Percentiles rank a stretch among this genome's conserved stretches.
phyloP scores from a whole-genome alignment of 2,797 vertebrate species.

The Micrastur ruficollis region DNA sequence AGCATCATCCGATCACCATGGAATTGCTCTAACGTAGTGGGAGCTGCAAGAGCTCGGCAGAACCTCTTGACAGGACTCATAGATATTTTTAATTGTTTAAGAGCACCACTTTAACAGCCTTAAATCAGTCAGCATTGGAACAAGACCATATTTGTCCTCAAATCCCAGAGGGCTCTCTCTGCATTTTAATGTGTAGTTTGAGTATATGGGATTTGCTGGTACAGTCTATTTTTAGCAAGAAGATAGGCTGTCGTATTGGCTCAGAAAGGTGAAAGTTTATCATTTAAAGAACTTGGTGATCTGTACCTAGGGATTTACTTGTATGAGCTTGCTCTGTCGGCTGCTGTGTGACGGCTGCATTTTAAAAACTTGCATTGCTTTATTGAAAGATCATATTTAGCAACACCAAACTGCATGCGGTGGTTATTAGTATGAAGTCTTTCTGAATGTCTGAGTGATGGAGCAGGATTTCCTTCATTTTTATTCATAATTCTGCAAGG shows the following conservation, averaged over 20 bases:
- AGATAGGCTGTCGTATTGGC: not conserved
- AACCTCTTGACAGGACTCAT: not conserved
- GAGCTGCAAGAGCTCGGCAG: not conserved
- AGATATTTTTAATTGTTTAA: constrained; percentile 7
- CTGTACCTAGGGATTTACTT: not conserved
- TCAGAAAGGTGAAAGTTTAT: constrained; percentile 20
- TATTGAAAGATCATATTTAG: not conserved
- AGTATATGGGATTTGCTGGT: not conserved
- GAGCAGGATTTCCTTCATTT: not conserved
- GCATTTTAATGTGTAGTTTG: not conserved
- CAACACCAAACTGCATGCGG: not conserved
- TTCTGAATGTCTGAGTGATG: not conserved
- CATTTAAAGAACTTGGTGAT: not conserved
- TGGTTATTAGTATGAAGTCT: not conserved
- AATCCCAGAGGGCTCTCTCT: not conserved
- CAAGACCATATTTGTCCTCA: not conserved
- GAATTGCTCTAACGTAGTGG: not conserved
- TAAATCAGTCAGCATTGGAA: not conserved
- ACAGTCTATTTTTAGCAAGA: not conserved
- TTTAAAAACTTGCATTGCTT: not conserved
- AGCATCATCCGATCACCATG: not conserved
- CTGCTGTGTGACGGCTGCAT: not conserved
- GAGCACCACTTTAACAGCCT: not conserved
- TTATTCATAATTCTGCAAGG: not conserved
- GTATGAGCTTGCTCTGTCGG: not conserved